Evolutionary conservation across 2,888 invertebrate genomes (phyloP).

Genomic region (Xestia rhomboidea): DNA sequence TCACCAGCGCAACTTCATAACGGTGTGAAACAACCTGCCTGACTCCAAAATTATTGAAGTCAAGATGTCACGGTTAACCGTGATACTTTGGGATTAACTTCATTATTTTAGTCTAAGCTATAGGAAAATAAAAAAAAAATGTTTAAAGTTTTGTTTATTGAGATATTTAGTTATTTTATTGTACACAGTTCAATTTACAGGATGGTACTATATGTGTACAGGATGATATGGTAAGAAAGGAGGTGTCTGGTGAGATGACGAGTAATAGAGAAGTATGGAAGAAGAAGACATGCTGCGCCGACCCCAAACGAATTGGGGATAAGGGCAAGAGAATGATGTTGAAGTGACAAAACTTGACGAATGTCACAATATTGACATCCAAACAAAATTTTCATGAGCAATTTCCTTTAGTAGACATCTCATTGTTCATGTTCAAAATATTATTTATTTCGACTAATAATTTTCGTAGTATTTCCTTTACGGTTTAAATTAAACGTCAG

Average conservation of each 20-base stretch:
- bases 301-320: too few species aligned
- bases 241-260: too few species aligned
- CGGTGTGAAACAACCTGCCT: too few species aligned
- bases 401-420: slow-evolving; percentile 12
- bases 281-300: too few species aligned
- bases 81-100: background rate
- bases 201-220: too few species aligned
- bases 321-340: too few species aligned
- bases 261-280: too few species aligned
- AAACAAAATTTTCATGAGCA: slow-evolving; percentile 20
- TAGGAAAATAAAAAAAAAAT: background rate
- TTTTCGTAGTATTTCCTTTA: slow-evolving; percentile 1
- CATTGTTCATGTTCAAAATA: slow-evolving; percentile 7
- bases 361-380: too few species aligned
- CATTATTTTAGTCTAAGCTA: background rate
- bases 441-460: slow-evolving; percentile 5
- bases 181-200: too few species aligned
- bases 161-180: too few species aligned
- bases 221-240: too few species aligned
- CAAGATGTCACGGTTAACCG: background rate
- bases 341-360: background rate
- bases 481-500: slow-evolving; percentile 39
- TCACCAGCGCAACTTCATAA: too few species aligned
- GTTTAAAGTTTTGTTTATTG: background rate
- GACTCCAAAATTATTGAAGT: background rate